Evolutionary conservation across 2,113 vertebrate species (phyloP), one percentile per base, ranked within the genome.

Genomic region (Oryzias melastigma): DNA sequence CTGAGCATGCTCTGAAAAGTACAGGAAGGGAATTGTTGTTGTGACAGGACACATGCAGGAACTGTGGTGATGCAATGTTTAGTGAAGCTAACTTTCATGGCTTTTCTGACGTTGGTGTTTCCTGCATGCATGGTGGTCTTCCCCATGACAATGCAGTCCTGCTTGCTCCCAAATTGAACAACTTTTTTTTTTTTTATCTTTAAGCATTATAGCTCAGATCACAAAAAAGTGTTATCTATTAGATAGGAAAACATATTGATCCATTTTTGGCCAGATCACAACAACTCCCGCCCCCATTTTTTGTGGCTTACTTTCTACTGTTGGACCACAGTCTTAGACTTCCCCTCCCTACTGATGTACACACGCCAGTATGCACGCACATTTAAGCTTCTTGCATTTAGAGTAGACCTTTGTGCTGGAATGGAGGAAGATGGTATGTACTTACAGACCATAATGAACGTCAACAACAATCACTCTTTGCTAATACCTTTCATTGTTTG

Each of bases 21-120:
- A 83, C 85, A 85, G 80, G 85, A 90, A 87, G 78, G 77, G 75
- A 60, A 81, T 78, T 57, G 86, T 85, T 84, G 82, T 86, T 86
- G 85, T 87, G 86, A 86, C 74, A 80, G 76, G 76, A 70, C 83
- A 45, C 73, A 74, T 85, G 82, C 78, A 82, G 83, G 80, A 88
- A 76, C 82, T 72, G 62, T 14, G 51, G 71, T 88, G 86, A 90
- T 69, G 88, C 86, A 87, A 86, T 67, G 69, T 87, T 79, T 81
- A 66, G 51, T 2, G 12, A 60, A 75, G 80, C 78, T 82, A 85
- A 78, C 52, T 75, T 65, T 64, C 46, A 7, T 65, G 27, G 57
- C 62, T 35, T 62, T 56, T 51, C 55, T 82, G 83, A 82, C 74
- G 75, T 68, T 63, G 4, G 46, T 12, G 42, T 73, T 62, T 55